Base-by-base conservation (phyloP, 2,888 invertebrate genomes). In the Eulithis testata region DNA sequence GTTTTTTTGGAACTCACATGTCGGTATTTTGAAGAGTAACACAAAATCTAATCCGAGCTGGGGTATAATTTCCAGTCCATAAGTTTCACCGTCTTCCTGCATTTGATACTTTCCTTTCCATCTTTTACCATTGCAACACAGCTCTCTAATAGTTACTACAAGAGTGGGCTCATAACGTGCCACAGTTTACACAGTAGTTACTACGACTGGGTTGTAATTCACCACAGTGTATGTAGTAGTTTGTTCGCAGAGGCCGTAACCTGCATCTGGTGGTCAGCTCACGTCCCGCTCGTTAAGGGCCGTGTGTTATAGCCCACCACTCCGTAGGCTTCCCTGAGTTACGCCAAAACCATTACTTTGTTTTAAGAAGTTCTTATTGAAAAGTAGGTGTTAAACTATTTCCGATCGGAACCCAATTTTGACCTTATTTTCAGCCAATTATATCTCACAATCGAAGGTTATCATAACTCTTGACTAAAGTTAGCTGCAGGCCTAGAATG, bases 211-310 rank as follows among this genome's bases (percentile, higher is more conserved):
- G 40, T 8, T 14, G 40, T 37, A 11, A 27, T 6, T 43, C 14
- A 27, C n/a, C 12, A 40, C 47, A 58, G 63, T 11, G 36, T 12
- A 58, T 0, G 1, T 11, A 47, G 52, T n/a, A 58, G 52, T 53
- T 40, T 40, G 40, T 63, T 21, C 12, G 6, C 11, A 0, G 4
- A 31, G 27, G 54, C 43, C 27, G 49, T 14, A 14, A 14, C 43
- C 11, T 45, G 45, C 63, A 59, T 63, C 58, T 43, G 58, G 55
- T n/a, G 64, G 58, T 63, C 71, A 21, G 27, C 61, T 61, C 71
- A 71, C 71, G 71, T 71, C 54, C 50, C 50, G 63, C 60, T 66
- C 71, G 67, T 71, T 68, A 57, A 61, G 61, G 57, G 49, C 45
- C 52, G 64, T 60, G 65, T 62, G 62, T 66, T 64, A 65, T 65